These are phyloP conservation scores for Pachyrhynchus sulphureomaculatus DNA, from an alignment of 1,140 invertebrate species.

Conservation along the genomic window DNA sequence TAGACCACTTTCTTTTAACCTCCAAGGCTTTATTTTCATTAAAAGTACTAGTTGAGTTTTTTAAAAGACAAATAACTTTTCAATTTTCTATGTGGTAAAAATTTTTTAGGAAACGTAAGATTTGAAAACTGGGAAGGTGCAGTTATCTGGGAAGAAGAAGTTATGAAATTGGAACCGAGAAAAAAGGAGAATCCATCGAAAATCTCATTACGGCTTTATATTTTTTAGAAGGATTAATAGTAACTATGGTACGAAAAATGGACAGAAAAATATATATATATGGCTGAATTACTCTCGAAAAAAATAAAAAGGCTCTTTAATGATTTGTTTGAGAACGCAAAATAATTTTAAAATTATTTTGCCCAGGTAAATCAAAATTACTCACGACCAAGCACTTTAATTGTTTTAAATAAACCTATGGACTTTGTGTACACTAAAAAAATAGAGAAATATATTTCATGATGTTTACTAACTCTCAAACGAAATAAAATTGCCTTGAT, in stretches of 20 bases:
- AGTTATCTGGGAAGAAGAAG: constrained; percentile 51
- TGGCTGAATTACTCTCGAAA: constrained; percentile 19
- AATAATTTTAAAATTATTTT: constrained; percentile 40
- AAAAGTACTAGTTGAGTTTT: no score
- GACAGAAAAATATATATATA: constrained; percentile 49
- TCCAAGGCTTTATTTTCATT: no score
- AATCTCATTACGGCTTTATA: constrained; percentile 49
- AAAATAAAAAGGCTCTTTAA: constrained; percentile 41
- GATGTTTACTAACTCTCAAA: no score
- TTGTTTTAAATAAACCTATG: no score
- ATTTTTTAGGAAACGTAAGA: constrained; percentile 48
- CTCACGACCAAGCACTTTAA: neutral
- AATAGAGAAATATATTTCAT: no score
- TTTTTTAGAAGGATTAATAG: constrained; percentile 52
- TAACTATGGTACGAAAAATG: constrained; percentile 51
- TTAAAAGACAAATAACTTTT: no score
- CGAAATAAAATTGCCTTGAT: no score
- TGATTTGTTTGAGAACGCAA: constrained; percentile 40
- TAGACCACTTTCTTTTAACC: no score
- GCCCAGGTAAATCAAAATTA: constrained; percentile 37
- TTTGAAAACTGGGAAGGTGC: constrained; percentile 52
- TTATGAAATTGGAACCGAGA: constrained; percentile 41
- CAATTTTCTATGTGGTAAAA: no score
- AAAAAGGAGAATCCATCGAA: constrained; percentile 43
- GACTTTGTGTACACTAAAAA: no score